phyloP scores from a whole-genome alignment of 2,113 vertebrate genomes.

The Tenebrosternarchus preto region DNA sequence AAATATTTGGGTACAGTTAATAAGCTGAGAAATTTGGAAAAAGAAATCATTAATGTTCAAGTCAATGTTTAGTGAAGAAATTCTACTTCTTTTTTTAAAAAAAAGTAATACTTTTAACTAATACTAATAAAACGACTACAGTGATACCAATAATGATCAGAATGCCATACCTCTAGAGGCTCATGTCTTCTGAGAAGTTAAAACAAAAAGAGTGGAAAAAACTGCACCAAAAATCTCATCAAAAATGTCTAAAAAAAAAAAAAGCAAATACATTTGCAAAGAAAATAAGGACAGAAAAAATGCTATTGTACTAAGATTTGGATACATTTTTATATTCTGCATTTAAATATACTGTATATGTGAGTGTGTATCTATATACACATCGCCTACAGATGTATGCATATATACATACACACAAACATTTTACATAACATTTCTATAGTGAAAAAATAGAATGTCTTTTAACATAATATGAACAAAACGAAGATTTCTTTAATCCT shows the following conservation, averaged over 20 bases:
- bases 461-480: slow-evolving; percentile 91
- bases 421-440: slow-evolving; percentile 81
- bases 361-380: slow-evolving; percentile 57
- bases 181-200: slow-evolving; percentile 54
- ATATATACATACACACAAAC: slow-evolving; percentile 61
- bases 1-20: slow-evolving; percentile 61
- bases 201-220: slow-evolving; percentile 1
- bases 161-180: slow-evolving; percentile 54
- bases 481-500: slow-evolving; percentile 69
- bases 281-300: slow-evolving; percentile 60
- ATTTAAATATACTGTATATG: slow-evolving; percentile 78
- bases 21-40: slow-evolving; percentile 54
- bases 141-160: slow-evolving; percentile 51
- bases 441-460: slow-evolving; percentile 98
- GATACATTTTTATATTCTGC: slow-evolving; percentile 79
- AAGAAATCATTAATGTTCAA: slow-evolving; percentile 51
- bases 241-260: too few species aligned
- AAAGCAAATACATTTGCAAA: slow-evolving; percentile 45
- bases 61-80: slow-evolving; percentile 58
- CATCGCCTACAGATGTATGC: slow-evolving; percentile 48
- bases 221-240: neutral
- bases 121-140: slow-evolving; percentile 56
- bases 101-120: slow-evolving; percentile 51
- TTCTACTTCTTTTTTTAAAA: slow-evolving; percentile 57
- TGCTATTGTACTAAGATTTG: slow-evolving; percentile 69